These are phyloP conservation scores for Lasiurus cinereus DNA, from an alignment of 2,113 vertebrate species.

Conservation along the genomic window DNA sequence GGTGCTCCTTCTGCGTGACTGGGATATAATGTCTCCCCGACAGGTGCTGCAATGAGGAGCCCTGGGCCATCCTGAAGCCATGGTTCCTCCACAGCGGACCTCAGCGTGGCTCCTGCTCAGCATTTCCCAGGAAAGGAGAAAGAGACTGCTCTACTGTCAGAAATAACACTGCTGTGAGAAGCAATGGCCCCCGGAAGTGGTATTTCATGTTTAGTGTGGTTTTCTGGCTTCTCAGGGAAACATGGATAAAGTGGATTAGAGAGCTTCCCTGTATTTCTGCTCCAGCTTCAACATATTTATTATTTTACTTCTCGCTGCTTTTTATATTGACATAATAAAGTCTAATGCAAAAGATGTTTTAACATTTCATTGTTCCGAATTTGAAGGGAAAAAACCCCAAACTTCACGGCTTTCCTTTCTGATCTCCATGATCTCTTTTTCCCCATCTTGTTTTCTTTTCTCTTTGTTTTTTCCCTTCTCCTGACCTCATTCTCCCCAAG, in stretches of 20 bases:
- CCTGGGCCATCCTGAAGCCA: neutral
- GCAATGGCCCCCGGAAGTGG: neutral
- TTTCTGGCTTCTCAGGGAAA: slow-evolving; percentile 18
- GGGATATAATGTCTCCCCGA: neutral
- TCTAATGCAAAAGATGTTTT: neutral
- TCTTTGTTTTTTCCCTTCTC: neutral
- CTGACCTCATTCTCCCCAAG: neutral
- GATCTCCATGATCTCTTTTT: neutral
- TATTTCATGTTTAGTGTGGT: neutral
- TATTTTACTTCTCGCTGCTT: neutral
- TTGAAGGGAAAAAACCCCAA: neutral
- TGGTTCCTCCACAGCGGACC: slow-evolving; percentile 43
- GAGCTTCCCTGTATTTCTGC: neutral
- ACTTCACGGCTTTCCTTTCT: neutral
- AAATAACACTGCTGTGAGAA: slow-evolving; percentile 3
- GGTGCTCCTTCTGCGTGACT: neutral
- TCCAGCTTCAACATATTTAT: slow-evolving; percentile 1
- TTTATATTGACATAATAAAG: neutral
- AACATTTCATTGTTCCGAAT: neutral
- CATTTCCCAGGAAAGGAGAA: slow-evolving; percentile 23
- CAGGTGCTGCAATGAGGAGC: neutral
- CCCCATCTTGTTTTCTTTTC: neutral
- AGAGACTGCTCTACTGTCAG: neutral
- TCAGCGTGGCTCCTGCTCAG: neutral
- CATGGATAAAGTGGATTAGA: neutral